phyloP scores from a whole-genome alignment of 1,140 invertebrate genomes.

The Lamellibrachia luymesi region DNA sequence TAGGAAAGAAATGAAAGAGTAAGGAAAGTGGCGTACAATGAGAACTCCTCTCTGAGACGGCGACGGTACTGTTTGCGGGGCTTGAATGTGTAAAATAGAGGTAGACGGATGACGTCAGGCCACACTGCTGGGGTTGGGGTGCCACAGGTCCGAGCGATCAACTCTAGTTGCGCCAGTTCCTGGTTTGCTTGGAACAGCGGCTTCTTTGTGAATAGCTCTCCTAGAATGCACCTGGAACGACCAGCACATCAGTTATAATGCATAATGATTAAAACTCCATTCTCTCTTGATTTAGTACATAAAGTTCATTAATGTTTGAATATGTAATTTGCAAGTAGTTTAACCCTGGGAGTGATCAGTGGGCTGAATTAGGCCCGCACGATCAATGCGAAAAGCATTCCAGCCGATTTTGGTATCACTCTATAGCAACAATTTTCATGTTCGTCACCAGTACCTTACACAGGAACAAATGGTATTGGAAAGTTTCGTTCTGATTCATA shows the following conservation, averaged over 20 bases:
- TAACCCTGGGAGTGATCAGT: no score
- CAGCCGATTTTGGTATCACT: no score
- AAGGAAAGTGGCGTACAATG: slow-evolving; percentile 60
- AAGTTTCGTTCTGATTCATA: no score
- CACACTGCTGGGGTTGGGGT: slow-evolving; percentile 95
- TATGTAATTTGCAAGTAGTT: no score
- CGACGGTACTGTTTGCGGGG: slow-evolving; percentile 88
- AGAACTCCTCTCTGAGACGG: slow-evolving; percentile 87
- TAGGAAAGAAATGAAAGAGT: not conserved
- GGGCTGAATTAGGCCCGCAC: no score
- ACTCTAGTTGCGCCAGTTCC: slow-evolving; percentile 91
- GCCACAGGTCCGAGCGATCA: slow-evolving; percentile 92
- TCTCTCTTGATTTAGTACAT: not conserved
- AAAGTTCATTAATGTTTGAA: no score
- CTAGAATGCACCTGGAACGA: slow-evolving; percentile 81
- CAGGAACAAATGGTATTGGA: no score
- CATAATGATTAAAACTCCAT: not conserved
- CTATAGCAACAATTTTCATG: no score
- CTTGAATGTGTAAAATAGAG: slow-evolving; percentile 87
- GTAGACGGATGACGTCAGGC: slow-evolving; percentile 94
- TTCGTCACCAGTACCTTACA: no score
- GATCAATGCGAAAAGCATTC: no score
- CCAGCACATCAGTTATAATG: not conserved
- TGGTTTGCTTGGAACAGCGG: slow-evolving; percentile 94
- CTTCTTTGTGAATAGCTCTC: slow-evolving; percentile 93